phyloP scores from a whole-genome alignment of 2,113 vertebrate species.

The Dunckerocampus dactyliophorus region DNA sequence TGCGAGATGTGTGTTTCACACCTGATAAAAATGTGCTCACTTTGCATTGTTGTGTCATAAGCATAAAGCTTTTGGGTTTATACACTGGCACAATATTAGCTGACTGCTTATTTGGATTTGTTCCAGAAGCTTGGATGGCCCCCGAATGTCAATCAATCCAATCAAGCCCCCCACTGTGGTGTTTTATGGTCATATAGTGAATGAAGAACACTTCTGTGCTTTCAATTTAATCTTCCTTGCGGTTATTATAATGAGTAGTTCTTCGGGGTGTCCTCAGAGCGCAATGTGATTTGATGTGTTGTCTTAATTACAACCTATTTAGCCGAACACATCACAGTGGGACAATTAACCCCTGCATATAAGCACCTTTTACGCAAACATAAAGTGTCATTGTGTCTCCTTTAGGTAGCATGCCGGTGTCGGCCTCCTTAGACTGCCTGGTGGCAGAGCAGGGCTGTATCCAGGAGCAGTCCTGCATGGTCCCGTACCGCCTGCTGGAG shows the following conservation, averaged over 20 bases:
- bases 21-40: constrained; percentile 1
- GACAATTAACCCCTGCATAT: constrained; percentile 8
- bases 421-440: constrained; percentile 73
- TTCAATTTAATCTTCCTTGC: constrained; percentile 31
- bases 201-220: constrained; percentile 27
- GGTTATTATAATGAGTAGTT: constrained; percentile 22
- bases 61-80: neutral
- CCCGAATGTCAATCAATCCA: constrained; percentile 9
- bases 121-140: neutral
- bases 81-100: constrained; percentile 2
- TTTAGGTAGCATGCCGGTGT: constrained; percentile 52
- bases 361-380: neutral
- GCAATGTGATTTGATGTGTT: constrained; percentile 13
- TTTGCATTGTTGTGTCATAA: neutral
- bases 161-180: constrained; percentile 22
- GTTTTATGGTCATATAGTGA: constrained; percentile 6
- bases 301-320: constrained; percentile 32
- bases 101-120: constrained; percentile 4
- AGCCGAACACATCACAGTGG: constrained; percentile 3
- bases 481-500: constrained; percentile 75
- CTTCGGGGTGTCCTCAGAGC: constrained; percentile 9
- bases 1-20: neutral
- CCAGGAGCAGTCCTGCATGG: constrained; percentile 73
- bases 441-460: constrained; percentile 78
- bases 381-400: constrained; percentile 6